Evolutionary conservation across 2,888 invertebrate genomes (phyloP).

Genomic region (Caenorhabditis parvicauda): DNA sequence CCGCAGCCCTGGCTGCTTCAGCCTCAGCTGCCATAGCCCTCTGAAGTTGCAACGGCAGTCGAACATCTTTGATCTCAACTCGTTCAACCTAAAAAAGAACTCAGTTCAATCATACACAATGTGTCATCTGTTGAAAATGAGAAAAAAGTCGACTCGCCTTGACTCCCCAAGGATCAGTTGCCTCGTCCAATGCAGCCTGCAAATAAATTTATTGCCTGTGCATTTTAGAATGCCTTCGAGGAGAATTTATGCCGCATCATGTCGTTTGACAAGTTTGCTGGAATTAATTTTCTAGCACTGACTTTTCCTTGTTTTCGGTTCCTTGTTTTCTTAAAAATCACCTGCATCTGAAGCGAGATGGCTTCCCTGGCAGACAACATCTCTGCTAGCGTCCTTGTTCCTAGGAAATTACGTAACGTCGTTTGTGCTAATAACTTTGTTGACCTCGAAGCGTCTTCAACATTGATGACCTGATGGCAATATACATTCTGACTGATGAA

Average conservation of each 20-base stretch:
- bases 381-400: conserved; percentile 90
- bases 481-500: background rate
- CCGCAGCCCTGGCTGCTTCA: conserved; percentile 51
- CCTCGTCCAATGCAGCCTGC: conserved; percentile 62
- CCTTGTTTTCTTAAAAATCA: too few species aligned
- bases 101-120: too few species aligned
- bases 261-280: too few species aligned
- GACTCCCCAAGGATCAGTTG: conserved; percentile 66
- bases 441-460: conserved; percentile 77
- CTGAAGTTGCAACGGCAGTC: conserved; percentile 50
- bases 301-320: too few species aligned
- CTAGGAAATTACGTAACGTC: conserved; percentile 78
- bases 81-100: conserved; percentile 70
- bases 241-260: too few species aligned
- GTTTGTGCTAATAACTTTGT: conserved; percentile 64
- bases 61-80: conserved; percentile 77
- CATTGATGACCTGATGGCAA: conserved; percentile 75
- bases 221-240: background rate
- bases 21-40: conserved; percentile 56
- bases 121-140: too few species aligned
- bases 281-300: too few species aligned
- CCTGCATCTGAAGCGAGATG: conserved; percentile 88
- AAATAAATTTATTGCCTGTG: background rate
- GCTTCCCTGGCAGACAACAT: conserved; percentile 92
- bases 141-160: conserved; percentile 55